Conservation (phyloP, 23 tunicate species). For the Corella eumyota region DNA sequence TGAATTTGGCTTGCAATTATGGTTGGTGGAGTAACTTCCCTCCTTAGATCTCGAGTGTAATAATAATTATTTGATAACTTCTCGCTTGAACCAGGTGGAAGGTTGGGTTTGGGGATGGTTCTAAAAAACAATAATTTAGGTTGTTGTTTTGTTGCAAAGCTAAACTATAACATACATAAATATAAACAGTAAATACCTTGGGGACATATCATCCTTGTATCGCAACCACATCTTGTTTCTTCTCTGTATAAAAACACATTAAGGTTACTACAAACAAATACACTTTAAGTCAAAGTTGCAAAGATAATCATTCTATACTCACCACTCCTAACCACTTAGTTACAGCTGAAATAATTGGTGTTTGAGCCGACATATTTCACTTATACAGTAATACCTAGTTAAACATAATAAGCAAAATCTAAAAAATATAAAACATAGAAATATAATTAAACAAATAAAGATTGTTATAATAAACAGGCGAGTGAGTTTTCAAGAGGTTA, state of each 20-base stretch:
- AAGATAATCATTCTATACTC: conserved; percentile 8
- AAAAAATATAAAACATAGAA: no score
- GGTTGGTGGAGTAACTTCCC: conserved; percentile 54
- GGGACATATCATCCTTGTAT: conserved; percentile 74
- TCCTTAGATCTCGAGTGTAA: conserved; percentile 61
- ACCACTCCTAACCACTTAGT: conserved; percentile 71
- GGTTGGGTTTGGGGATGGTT: conserved; percentile 76
- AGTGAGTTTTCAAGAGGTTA: no score
- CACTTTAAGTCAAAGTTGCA: background rate
- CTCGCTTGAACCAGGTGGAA: conserved; percentile 54
- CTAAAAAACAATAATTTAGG: conserved; percentile 10
- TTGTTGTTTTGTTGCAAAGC: no score
- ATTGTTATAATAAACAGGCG: no score
- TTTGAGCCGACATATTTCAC: conserved; percentile 45
- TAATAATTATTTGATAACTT: conserved; percentile 70
- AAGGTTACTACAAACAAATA: background rate
- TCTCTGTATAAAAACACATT: no score
- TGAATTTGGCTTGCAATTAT: conserved; percentile 13
- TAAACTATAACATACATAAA: no score
- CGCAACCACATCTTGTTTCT: conserved; percentile 86
- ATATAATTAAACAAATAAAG: no score
- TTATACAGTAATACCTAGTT: no score
- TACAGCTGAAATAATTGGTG: conserved; percentile 48
- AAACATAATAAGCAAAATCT: no score
- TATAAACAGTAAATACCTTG: conserved; percentile 54